Evolutionary conservation across 2,113 vertebrate species (phyloP), one percentile per base, ranked within the genome.

Genomic region (Rhinogobius similis): DNA sequence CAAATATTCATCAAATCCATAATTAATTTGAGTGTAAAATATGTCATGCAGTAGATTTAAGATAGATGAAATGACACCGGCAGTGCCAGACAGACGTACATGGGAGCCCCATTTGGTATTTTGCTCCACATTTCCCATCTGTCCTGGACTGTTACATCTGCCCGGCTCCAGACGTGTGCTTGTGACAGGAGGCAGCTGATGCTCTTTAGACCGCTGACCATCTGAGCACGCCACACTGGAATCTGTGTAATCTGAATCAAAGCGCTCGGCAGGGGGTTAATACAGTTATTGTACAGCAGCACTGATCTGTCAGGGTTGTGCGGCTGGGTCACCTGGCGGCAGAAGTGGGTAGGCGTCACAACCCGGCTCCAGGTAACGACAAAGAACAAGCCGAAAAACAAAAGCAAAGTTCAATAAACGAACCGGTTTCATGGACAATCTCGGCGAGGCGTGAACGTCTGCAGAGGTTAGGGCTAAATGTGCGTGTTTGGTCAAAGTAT

Each of bases 191-290:
- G 59, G 72, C 79, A 82, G 76, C 78, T 83, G 81, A 87, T 73
- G 78, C 83, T 81, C 75, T 90, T 83, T 78, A 81, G 88, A 64
- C 72, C 70, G 38, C 72, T 76, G 84, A 79, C 84, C 78, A 83
- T 86, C 73, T 78, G 75, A 85, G 81, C 61, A 48, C 71, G 46
- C 82, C 70, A 64, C 52, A 80, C 81, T 70, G 62, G 82, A 87
- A 89, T 89, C 86, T 83, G 68, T 77, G 70, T 91, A 90, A 92
- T 90, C 91, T 90, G 80, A 90, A 89, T 72, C 83, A 82, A 90
- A 91, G 75, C 46, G 5, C 85, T 58, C 70, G 81, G 77, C 81
- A 81, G 78, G 64, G 64, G 64, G 64, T n/a, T 87, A 90, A 91
- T 88, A 88, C 88, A 89, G 87, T 90, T 88, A 90, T 67, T 70